Percentiles rank a stretch among this genome's conserved stretches.
Evolutionary conservation across 1,140 invertebrate species (phyloP).

Genomic region (Delia radicum): DNA sequence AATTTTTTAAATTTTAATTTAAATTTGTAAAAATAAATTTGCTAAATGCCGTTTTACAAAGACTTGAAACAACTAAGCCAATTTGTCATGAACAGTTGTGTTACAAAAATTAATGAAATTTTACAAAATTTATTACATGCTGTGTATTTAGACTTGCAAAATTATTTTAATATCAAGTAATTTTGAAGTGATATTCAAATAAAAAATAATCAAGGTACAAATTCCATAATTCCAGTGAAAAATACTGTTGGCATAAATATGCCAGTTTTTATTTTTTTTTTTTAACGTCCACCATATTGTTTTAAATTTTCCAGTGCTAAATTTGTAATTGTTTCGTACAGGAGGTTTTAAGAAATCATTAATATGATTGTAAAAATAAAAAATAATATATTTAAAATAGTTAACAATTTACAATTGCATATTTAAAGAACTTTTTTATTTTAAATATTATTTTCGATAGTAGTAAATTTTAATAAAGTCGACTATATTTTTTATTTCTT

Average conservation of each 20-base stretch:
- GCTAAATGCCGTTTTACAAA: slow-evolving; percentile 48
- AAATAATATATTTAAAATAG: too few species aligned
- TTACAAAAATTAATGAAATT: slow-evolving; percentile 45
- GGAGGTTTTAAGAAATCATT: too few species aligned
- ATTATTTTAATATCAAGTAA: not conserved
- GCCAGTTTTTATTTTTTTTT: too few species aligned
- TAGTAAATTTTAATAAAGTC: too few species aligned
- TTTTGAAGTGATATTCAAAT: not conserved
- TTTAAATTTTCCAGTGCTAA: not conserved
- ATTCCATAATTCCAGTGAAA: not conserved
- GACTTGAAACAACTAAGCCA: slow-evolving; percentile 44
- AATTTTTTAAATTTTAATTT: not conserved
- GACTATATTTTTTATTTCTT: too few species aligned
- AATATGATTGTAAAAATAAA: too few species aligned
- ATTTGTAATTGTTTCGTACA: not conserved
- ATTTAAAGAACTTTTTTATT: too few species aligned
- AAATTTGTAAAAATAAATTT: not conserved
- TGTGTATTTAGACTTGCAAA: slow-evolving; percentile 42
- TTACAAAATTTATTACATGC: slow-evolving; percentile 45
- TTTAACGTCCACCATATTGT: slow-evolving; percentile 21
- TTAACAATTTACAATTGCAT: too few species aligned
- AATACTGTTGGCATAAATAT: not conserved
- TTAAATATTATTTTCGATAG: too few species aligned
- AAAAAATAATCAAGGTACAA: not conserved
- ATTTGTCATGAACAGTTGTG: slow-evolving; percentile 52